Percentiles rank a stretch among this genome's conserved stretches.
Conservation (phyloP, 2,888 invertebrate species). For the Erebia palarica region DNA sequence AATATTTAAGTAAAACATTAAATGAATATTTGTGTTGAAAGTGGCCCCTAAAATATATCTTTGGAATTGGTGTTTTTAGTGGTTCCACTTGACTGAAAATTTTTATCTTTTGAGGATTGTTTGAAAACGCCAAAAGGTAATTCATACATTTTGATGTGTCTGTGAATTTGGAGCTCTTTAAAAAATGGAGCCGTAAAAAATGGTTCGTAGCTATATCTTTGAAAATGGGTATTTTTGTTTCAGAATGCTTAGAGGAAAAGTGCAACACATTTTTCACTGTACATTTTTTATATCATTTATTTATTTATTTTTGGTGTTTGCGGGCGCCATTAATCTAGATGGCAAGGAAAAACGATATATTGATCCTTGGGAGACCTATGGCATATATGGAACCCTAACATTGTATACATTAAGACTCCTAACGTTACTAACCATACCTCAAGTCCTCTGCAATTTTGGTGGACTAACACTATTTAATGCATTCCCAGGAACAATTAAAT, state of each 20-base stretch:
- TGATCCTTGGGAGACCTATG: slow-evolving; percentile 93
- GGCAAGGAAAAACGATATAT: slow-evolving; percentile 82
- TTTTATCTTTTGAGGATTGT: too few relatives aligned
- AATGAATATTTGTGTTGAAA: too few relatives aligned
- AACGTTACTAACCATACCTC: slow-evolving; percentile 93
- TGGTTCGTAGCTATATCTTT: neutral
- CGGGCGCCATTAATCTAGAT: slow-evolving; percentile 84
- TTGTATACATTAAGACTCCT: slow-evolving; percentile 90
- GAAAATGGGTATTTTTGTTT: slow-evolving; percentile 49
- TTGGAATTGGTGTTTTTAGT: too few relatives aligned
- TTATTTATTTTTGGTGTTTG: slow-evolving; percentile 86
- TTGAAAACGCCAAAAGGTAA: too few relatives aligned
- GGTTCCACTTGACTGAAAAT: too few relatives aligned
- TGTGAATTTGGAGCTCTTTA: too few relatives aligned
- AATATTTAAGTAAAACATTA: too few relatives aligned
- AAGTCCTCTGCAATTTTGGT: slow-evolving; percentile 93
- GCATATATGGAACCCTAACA: slow-evolving; percentile 86
- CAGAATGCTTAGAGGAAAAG: slow-evolving; percentile 84
- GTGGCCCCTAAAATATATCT: too few relatives aligned
- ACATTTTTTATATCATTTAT: slow-evolving; percentile 88
- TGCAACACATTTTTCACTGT: slow-evolving; percentile 92
- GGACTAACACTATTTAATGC: slow-evolving; percentile 95
- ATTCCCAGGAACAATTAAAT: slow-evolving; percentile 94
- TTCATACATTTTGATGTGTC: too few relatives aligned
- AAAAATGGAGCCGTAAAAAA: too few relatives aligned